A percentile compares a stretch with the other conserved stretches of the same genome.
These are phyloP conservation scores for Thalassoma bifasciatum DNA, from an alignment of 2,113 vertebrate species.

Conservation along the genomic window DNA sequence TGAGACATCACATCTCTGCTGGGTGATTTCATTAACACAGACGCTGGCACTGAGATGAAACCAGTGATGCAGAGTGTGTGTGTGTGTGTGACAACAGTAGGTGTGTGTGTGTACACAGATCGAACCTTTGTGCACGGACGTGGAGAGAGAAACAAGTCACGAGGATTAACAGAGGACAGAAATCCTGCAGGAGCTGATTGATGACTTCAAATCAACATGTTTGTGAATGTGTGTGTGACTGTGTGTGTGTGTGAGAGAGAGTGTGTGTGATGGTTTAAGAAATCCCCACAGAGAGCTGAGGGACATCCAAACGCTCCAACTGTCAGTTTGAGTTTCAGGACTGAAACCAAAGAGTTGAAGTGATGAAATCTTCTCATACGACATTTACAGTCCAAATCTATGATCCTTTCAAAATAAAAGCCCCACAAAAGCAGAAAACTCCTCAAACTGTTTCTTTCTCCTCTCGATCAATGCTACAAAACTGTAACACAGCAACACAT, in stretches of 20 bases:
- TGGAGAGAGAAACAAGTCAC: slow-evolving; percentile 12
- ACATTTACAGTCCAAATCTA: background rate
- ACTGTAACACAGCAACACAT: too few species aligned
- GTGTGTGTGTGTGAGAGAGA: slow-evolving; percentile 11
- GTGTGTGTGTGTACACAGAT: slow-evolving; percentile 9
- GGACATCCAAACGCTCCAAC: slow-evolving; percentile 15
- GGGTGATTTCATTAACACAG: slow-evolving; percentile 68
- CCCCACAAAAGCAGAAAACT: too few species aligned
- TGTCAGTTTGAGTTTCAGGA: slow-evolving; percentile 28
- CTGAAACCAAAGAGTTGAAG: slow-evolving; percentile 7
- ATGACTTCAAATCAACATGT: too few species aligned
- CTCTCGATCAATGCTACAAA: too few species aligned
- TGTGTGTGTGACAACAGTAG: slow-evolving; percentile 17
- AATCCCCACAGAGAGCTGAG: slow-evolving; percentile 1
- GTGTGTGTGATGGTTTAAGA: slow-evolving; percentile 1
- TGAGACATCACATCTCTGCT: slow-evolving; percentile 55
- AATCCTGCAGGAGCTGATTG: slow-evolving; percentile 1
- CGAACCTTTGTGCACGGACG: slow-evolving; percentile 8
- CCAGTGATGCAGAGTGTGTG: slow-evolving; percentile 35
- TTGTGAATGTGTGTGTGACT: background rate
- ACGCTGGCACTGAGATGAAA: slow-evolving; percentile 49
- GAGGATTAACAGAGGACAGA: slow-evolving; percentile 40
- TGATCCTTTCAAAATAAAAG: too few species aligned
- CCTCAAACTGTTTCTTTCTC: too few species aligned
- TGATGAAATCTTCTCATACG: slow-evolving; percentile 6